phyloP scores from a whole-genome alignment of 2,797 vertebrate species.

The Argyrosomus regius region DNA sequence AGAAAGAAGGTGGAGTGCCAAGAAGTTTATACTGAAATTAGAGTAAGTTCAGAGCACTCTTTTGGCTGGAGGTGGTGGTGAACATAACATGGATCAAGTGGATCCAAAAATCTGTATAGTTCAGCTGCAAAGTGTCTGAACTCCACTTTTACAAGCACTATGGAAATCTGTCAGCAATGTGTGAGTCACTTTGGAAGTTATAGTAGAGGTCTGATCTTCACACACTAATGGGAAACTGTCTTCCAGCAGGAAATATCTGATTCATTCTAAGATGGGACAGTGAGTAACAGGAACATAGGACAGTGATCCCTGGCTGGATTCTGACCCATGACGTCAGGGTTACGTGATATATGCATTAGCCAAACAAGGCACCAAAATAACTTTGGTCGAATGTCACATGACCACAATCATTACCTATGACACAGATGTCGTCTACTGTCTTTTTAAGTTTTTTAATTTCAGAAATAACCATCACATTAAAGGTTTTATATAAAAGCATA shows the following conservation, averaged over 20 bases:
- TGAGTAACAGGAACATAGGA: neutral
- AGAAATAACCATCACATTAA: no score
- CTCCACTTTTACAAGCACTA: conserved; percentile 28
- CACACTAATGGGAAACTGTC: conserved; percentile 48
- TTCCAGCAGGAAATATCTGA: conserved; percentile 14
- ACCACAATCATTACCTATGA: neutral
- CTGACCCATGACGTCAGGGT: conserved; percentile 10
- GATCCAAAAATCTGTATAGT: conserved; percentile 4
- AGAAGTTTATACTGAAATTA: conserved; percentile 22
- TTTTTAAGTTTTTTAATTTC: no score
- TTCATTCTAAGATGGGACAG: neutral
- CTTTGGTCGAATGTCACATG: neutral
- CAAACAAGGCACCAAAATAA: neutral
- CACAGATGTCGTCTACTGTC: no score
- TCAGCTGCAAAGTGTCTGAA: neutral
- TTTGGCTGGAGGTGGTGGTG: neutral
- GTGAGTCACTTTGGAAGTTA: conserved; percentile 52
- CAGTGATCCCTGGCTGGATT: neutral
- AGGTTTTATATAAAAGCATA: neutral
- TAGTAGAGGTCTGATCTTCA: conserved; percentile 43
- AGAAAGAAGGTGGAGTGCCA: conserved; percentile 18
- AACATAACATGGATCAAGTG: neutral
- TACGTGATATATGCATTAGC: neutral
- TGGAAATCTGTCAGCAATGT: conserved; percentile 60
- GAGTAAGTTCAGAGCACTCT: conserved; percentile 19